Percentiles rank a stretch among this genome's conserved stretches.
These are phyloP conservation scores for Diorhabda carinulata DNA, from an alignment of 1,140 invertebrate genomes.

Conservation along the genomic window DNA sequence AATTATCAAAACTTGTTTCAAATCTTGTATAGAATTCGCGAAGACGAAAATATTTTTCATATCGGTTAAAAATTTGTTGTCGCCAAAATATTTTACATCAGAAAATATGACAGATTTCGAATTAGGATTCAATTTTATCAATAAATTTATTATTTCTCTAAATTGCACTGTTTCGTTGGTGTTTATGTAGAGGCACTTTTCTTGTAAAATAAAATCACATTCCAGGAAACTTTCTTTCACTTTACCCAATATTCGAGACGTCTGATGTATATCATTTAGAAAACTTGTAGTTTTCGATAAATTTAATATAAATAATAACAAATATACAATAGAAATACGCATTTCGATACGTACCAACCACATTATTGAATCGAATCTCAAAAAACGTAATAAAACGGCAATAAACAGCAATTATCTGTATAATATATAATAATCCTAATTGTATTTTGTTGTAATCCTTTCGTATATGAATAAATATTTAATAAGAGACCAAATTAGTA, in stretches of 20 bases:
- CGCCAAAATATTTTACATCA: background rate
- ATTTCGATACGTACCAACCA: no score
- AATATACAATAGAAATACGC: no score
- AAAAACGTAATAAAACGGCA: no score
- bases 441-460: no score
- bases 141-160: background rate
- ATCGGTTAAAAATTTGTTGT: background rate
- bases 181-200: background rate
- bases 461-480: no score
- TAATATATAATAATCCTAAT: no score
- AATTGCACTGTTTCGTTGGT: background rate
- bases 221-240: background rate
- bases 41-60: constrained; percentile 10
- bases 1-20: background rate
- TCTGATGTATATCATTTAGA: background rate
- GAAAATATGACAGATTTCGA: constrained; percentile 1
- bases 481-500: no score
- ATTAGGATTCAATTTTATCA: constrained; percentile 5
- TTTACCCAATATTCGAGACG: background rate
- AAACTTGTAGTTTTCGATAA: constrained; percentile 3
- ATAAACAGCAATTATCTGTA: no score
- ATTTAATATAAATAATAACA: no score
- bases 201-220: background rate
- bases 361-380: no score
- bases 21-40: background rate